Evolutionary conservation across 2,113 vertebrate species (phyloP), one percentile per base, ranked within the genome.

Genomic region (Melanotaenia duboulayi): DNA sequence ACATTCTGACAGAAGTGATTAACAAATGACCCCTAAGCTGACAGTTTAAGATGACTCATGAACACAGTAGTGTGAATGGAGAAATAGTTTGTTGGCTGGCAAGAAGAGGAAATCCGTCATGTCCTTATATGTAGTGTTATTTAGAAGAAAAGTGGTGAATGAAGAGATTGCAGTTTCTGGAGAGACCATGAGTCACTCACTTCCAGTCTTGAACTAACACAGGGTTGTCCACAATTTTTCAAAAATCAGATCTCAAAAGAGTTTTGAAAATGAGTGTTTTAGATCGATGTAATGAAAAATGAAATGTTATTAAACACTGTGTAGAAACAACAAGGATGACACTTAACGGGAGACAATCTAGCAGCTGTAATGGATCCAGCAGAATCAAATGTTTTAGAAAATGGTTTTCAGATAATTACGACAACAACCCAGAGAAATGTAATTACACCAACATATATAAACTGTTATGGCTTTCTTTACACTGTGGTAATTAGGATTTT

Each of bases 61-160:
- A 64, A 60, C 70, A 44, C 77, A 76, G 44, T 73, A 68, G 39
- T 80, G 66, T 0, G n/a, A 80, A 71, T 28, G 49, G 65, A 72
- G 86, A 89, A 87, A 82, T 74, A 11, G 24, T 44, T 75, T 78
- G 63, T 74, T 80, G 61, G 23, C 28, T 81, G 49, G 50, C 40
- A 32, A 66, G 46, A 76, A 80, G 84, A 90, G 87, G 87, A 92
- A 85, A 91, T 94, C 88, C 83, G 62, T 63, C 16, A 6, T 89
- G 84, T 82, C 84, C 84, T 82, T 86, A 82, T 90, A 77, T 85
- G 83, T 71, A 57, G 58, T 48, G 78, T 28, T 65, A 62, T 78
- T 72, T 57, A 84, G 83, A 89, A 82, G 80, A 89, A 86, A 91
- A 64, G 20, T 67, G 63, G 73, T 83, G 60, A 82, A 86, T 87